phyloP scores from a whole-genome alignment of 2,888 invertebrate species.

The Toxonevra muliebris region DNA sequence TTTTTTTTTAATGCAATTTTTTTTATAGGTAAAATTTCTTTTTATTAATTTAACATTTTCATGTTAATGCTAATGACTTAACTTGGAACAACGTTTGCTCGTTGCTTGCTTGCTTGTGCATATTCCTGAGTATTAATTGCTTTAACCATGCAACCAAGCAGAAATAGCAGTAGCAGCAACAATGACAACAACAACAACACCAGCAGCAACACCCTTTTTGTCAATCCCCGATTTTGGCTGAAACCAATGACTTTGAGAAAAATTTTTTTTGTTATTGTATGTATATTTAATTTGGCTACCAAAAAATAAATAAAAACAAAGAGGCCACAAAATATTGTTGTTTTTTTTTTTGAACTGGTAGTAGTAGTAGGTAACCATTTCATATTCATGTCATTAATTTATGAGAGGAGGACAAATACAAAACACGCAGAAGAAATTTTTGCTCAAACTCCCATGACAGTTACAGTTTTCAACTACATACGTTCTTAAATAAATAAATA shows the following conservation, averaged over 20 bases:
- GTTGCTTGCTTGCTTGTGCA: too few species aligned
- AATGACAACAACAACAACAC: slow-evolving; percentile 37
- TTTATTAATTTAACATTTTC: slow-evolving; percentile 13
- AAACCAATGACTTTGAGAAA: slow-evolving; percentile 25
- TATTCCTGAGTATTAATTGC: neutral
- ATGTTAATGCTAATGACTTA: slow-evolving; percentile 32
- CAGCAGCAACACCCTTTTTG: slow-evolving; percentile 33
- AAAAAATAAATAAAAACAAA: slow-evolving; percentile 30
- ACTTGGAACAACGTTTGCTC: neutral
- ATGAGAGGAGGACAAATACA: too few species aligned
- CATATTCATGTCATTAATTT: neutral
- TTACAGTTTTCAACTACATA: too few species aligned
- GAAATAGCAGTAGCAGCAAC: slow-evolving; percentile 22
- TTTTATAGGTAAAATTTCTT: too few species aligned
- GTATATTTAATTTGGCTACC: too few species aligned
- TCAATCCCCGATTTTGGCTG: slow-evolving; percentile 5
- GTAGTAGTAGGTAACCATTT: neutral
- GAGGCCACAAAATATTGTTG: slow-evolving; percentile 3
- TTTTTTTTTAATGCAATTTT: too few species aligned
- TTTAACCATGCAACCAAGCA: neutral
- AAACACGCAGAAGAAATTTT: too few species aligned
- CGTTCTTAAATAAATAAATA: too few species aligned
- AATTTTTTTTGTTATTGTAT: slow-evolving; percentile 23
- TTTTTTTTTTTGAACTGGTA: neutral
- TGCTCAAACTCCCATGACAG: too few species aligned